Percentiles rank a stretch among this genome's conserved stretches.
Evolutionary conservation across 1,140 invertebrate genomes (phyloP).

Genomic region (Drosophila bipectinata): DNA sequence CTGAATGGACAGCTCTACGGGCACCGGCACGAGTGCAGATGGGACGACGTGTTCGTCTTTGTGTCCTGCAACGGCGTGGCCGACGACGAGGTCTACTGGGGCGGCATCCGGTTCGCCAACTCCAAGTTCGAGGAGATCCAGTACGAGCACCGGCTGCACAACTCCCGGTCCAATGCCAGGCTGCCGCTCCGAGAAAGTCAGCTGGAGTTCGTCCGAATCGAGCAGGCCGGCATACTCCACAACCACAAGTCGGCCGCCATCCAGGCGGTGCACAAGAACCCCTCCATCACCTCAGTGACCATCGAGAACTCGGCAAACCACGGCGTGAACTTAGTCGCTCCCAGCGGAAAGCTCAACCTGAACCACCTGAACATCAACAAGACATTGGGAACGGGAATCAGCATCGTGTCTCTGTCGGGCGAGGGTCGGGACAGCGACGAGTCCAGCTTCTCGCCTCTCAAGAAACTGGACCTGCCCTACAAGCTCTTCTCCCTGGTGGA

Average conservation of each 20-base stretch:
- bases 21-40: constrained; percentile 92
- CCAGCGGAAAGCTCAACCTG: constrained; percentile 90
- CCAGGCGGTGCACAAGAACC: constrained; percentile 94
- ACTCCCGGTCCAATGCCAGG: constrained; percentile 90
- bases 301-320: constrained; percentile 94
- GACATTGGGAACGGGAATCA: constrained; percentile 95
- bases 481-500: constrained; percentile 97
- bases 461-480: constrained; percentile 94
- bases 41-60: constrained; percentile 96
- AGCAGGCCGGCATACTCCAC: constrained; percentile 98
- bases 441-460: constrained; percentile 94
- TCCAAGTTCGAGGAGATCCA: constrained; percentile 94
- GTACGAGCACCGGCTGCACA: constrained; percentile 92
- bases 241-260: constrained; percentile 97
- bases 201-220: constrained; percentile 93
- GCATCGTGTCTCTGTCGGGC: constrained; percentile 94
- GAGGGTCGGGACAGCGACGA: constrained; percentile 95
- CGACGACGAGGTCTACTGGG: constrained; percentile 93
- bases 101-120: constrained; percentile 96
- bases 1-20: constrained; percentile 95
- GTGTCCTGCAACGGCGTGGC: constrained; percentile 93
- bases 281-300: constrained; percentile 92
- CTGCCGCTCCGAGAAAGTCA: constrained; percentile 88
- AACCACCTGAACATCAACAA: constrained; percentile 90
- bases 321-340: constrained; percentile 96